Evolutionary conservation across 2,113 vertebrate species (phyloP).

Genomic region (Ceuthmochares aereus): DNA sequence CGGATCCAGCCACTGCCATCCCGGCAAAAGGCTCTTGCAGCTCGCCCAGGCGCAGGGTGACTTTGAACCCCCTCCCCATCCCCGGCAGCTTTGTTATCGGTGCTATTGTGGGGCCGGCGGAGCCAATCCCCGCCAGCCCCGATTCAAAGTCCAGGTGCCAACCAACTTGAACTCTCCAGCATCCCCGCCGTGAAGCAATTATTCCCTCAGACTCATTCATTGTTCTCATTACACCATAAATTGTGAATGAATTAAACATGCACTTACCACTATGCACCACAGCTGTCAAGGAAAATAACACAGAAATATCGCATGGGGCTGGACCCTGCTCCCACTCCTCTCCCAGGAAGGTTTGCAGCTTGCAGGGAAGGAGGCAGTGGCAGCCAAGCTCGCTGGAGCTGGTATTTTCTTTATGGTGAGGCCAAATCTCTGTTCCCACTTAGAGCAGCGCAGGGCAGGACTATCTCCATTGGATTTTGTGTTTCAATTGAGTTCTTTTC

Average conservation of each 20-base stretch:
- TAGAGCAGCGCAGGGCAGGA: neutral
- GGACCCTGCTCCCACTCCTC: neutral
- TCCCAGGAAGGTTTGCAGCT: slow-evolving; percentile 17
- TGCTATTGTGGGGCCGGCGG: neutral
- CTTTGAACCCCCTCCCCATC: slow-evolving; percentile 44
- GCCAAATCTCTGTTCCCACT: neutral
- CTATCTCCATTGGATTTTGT: neutral
- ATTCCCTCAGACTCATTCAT: slow-evolving; percentile 47
- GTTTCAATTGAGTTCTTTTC: neutral
- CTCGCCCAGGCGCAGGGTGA: neutral
- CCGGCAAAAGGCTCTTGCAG: neutral
- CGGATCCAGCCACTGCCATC: neutral
- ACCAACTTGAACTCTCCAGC: slow-evolving; percentile 52
- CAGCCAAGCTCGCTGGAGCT: neutral
- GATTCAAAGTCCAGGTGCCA: slow-evolving; percentile 63
- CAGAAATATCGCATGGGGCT: neutral
- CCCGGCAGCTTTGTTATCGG: neutral
- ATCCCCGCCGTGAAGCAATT: slow-evolving; percentile 45
- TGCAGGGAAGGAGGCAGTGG: neutral
- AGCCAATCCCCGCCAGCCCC: slow-evolving; percentile 12
- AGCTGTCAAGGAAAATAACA: slow-evolving; percentile 62
- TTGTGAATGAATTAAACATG: slow-evolving; percentile 57
- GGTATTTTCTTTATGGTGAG: neutral
- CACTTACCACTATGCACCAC: slow-evolving; percentile 41
- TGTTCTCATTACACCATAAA: slow-evolving; percentile 57